These are phyloP conservation scores for Perognathus longimembris DNA, from an alignment of 2,113 vertebrate species.

Conservation along the genomic window DNA sequence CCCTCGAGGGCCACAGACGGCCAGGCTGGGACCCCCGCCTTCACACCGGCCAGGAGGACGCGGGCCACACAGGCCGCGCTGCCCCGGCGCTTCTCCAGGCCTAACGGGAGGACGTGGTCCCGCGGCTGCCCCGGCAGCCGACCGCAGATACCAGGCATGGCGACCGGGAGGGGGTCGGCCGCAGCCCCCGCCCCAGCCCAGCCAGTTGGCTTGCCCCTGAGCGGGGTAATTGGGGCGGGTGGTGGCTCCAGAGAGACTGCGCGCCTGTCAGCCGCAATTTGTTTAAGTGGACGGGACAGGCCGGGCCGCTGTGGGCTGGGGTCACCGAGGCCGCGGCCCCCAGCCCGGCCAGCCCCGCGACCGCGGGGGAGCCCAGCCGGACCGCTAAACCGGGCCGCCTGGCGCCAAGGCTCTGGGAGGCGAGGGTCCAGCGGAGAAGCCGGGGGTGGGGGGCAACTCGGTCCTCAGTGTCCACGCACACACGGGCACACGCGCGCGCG, in stretches of 20 bases:
- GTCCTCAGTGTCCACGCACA: not conserved
- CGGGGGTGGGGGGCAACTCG: not conserved
- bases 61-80: not conserved
- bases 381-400: conserved; percentile 62
- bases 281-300: conserved; percentile 90
- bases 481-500: not conserved
- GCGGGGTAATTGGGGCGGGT: conserved; percentile 80
- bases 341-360: conserved; percentile 76
- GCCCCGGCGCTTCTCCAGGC: not conserved
- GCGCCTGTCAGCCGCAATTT: conserved; percentile 91
- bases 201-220: conserved; percentile 37
- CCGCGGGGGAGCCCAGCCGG: conserved; percentile 83
- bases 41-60: not conserved
- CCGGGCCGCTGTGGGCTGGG: conserved; percentile 88
- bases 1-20: not conserved
- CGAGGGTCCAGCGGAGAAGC: conserved; percentile 11
- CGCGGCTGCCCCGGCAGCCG: not conserved
- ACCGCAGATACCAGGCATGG: not conserved
- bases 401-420: conserved; percentile 76
- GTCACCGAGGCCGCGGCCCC: conserved; percentile 87
- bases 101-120: not conserved
- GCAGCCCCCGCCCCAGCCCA: conserved; percentile 16
- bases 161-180: not conserved
- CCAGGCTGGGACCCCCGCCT: not conserved
- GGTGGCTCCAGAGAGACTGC: conserved; percentile 89